Percentiles rank a stretch among this genome's conserved stretches.
phyloP scores from a whole-genome alignment of 1,140 invertebrate species.

The Thaumetopoea pityocampa region DNA sequence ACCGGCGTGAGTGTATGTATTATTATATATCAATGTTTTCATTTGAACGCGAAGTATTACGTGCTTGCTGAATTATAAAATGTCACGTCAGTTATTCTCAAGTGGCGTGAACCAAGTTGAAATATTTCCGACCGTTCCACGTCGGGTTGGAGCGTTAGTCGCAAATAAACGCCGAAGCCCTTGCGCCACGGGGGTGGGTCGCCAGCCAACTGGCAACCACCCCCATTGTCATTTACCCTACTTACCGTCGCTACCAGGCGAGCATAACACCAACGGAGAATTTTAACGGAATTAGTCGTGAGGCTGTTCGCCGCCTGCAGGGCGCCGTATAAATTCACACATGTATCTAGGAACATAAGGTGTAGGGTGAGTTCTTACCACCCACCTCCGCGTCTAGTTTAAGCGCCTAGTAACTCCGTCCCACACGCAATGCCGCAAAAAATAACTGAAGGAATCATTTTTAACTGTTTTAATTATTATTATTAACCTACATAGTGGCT shows the following conservation, averaged over 20 bases:
- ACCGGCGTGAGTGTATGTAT: too few species aligned
- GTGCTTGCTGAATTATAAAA: too few species aligned
- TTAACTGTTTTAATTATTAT: conserved; percentile 35
- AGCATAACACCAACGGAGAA: conserved; percentile 35
- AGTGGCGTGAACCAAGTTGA: conserved; percentile 18
- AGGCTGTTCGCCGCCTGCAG: conserved; percentile 30
- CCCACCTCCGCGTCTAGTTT: conserved; percentile 58
- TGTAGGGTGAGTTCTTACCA: conserved; percentile 30
- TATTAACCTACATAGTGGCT: conserved; percentile 11
- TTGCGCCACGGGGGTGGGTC: conserved; percentile 24
- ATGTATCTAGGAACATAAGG: conserved; percentile 25
- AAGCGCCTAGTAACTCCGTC: conserved; percentile 54
- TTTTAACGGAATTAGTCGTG: conserved; percentile 46
- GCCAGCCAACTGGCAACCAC: conserved; percentile 26
- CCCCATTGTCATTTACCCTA: conserved; percentile 44
- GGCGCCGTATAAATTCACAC: conserved; percentile 43
- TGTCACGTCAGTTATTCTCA: too few species aligned
- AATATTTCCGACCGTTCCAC: conserved; percentile 13
- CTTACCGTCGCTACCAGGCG: conserved; percentile 37
- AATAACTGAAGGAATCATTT: conserved; percentile 45
- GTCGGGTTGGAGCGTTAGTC: conserved; percentile 19
- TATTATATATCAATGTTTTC: too few species aligned
- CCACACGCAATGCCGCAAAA: conserved; percentile 54
- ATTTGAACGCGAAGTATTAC: too few species aligned
- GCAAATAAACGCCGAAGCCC: conserved; percentile 31